A percentile compares a stretch with the other conserved stretches of the same genome.
phyloP scores from a whole-genome alignment of 1,140 invertebrate species.

The Panagrolaimus sp. region DNA sequence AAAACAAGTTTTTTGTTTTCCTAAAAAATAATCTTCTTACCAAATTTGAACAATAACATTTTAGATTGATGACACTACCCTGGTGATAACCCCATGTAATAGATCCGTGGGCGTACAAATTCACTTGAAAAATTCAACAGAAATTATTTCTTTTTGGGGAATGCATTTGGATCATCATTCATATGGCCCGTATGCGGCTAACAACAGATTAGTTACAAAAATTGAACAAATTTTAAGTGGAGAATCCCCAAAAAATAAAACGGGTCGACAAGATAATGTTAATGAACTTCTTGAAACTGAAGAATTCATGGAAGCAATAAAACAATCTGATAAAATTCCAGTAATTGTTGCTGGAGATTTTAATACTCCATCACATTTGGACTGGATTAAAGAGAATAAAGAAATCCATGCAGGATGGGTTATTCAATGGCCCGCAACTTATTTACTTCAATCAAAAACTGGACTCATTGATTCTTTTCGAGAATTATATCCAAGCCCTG shows the following conservation, averaged over 20 bases:
- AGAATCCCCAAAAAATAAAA: slow-evolving; percentile 19
- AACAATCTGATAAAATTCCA: neutral
- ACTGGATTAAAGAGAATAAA: slow-evolving; percentile 32
- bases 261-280: neutral
- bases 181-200: slow-evolving; percentile 44
- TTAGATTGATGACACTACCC: neutral
- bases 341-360: slow-evolving; percentile 29
- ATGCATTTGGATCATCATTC: slow-evolving; percentile 39
- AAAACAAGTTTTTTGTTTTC: no score
- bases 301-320: slow-evolving; percentile 11
- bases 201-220: slow-evolving; percentile 42
- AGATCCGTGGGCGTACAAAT: neutral
- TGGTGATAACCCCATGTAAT: neutral
- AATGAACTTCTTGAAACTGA: neutral
- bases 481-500: slow-evolving; percentile 19
- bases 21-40: neutral
- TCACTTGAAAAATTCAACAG: neutral
- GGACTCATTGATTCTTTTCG: slow-evolving; percentile 27
- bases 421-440: slow-evolving; percentile 32
- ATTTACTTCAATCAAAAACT: slow-evolving; percentile 25
- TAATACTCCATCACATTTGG: slow-evolving; percentile 29
- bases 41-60: neutral
- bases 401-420: slow-evolving; percentile 11
- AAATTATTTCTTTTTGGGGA: slow-evolving; percentile 34
- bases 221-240: slow-evolving; percentile 36